Conservation (phyloP, 92 coral and sea anemone genomes). For the Hydrozoanthus gracilis region DNA sequence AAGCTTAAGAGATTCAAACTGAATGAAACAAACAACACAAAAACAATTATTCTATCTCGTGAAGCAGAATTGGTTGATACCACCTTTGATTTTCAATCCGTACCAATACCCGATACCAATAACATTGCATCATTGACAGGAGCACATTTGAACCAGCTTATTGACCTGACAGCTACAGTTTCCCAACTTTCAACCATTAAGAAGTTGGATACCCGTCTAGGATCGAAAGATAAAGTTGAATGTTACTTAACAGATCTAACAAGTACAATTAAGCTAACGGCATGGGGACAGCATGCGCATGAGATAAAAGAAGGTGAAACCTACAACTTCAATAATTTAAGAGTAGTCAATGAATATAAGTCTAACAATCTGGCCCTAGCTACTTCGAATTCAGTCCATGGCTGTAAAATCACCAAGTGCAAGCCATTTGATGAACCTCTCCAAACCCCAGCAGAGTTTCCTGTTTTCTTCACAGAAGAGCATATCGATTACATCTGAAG, state of each 20-base stretch:
- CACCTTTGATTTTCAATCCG: conserved; percentile 8
- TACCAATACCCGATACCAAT: conserved; percentile 41
- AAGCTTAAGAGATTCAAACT: background rate
- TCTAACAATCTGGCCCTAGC: conserved; percentile 31
- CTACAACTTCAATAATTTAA: conserved; percentile 28
- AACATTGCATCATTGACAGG: conserved; percentile 44
- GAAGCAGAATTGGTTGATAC: conserved; percentile 16
- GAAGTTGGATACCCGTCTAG: conserved; percentile 37
- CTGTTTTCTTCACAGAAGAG: conserved; percentile 45
- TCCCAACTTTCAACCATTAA: conserved; percentile 33
- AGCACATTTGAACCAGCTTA: conserved; percentile 49
- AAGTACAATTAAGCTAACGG: conserved; percentile 15
- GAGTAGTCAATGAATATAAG: conserved; percentile 20
- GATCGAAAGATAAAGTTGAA: conserved; percentile 41
- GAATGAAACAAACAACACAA: conserved; percentile 10
- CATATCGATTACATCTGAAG: conserved; percentile 10
- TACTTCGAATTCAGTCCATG: conserved; percentile 40
- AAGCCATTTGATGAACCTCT: conserved; percentile 33
- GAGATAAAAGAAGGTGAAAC: conserved; percentile 35
- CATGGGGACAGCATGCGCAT: conserved; percentile 42
- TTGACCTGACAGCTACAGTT: conserved; percentile 31
- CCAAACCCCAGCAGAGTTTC: conserved; percentile 46
- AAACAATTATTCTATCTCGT: conserved; percentile 8
- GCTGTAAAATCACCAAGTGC: conserved; percentile 45
- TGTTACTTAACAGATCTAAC: conserved; percentile 46